Evolutionary conservation across 2,797 vertebrate species (phyloP).

Genomic region (Pterois miles): DNA sequence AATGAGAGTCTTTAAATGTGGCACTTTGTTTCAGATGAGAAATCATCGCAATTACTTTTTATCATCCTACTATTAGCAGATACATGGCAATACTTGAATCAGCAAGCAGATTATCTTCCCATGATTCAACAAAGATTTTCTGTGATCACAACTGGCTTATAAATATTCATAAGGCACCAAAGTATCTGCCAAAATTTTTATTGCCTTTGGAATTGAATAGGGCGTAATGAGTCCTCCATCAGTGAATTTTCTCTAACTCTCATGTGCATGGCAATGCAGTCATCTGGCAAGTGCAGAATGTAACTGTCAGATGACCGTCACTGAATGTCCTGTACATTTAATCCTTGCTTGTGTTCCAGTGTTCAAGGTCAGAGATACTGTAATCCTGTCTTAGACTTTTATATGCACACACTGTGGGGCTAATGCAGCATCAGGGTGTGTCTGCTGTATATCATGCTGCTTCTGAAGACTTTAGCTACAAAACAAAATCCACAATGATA

Average conservation of each 20-base stretch:
- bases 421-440: slow-evolving; percentile 7
- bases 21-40: slow-evolving; percentile 68
- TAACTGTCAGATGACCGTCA: too few species aligned
- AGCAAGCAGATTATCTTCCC: slow-evolving; percentile 67
- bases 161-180: slow-evolving; percentile 72
- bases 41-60: slow-evolving; percentile 71
- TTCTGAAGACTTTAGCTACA: slow-evolving; percentile 16
- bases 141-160: slow-evolving; percentile 69
- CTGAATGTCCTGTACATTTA: slow-evolving; percentile 43
- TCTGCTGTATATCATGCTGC: not conserved
- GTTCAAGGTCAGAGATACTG: slow-evolving; percentile 63
- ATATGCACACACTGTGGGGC: slow-evolving; percentile 5
- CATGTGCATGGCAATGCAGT: slow-evolving; percentile 49
- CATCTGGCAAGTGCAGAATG: slow-evolving; percentile 49
- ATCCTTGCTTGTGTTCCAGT: slow-evolving; percentile 40
- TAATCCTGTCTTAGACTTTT: slow-evolving; percentile 41
- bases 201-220: slow-evolving; percentile 72
- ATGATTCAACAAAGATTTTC: slow-evolving; percentile 73
- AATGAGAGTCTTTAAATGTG: slow-evolving; percentile 65
- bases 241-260: slow-evolving; percentile 56
- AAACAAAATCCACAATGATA: slow-evolving; percentile 2
- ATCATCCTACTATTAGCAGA: slow-evolving; percentile 63
- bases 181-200: slow-evolving; percentile 66
- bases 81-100: slow-evolving; percentile 67
- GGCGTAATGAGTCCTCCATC: slow-evolving; percentile 68